Conservation (phyloP, 2,113 vertebrate genomes). For the Gopherus flavomarginatus region DNA sequence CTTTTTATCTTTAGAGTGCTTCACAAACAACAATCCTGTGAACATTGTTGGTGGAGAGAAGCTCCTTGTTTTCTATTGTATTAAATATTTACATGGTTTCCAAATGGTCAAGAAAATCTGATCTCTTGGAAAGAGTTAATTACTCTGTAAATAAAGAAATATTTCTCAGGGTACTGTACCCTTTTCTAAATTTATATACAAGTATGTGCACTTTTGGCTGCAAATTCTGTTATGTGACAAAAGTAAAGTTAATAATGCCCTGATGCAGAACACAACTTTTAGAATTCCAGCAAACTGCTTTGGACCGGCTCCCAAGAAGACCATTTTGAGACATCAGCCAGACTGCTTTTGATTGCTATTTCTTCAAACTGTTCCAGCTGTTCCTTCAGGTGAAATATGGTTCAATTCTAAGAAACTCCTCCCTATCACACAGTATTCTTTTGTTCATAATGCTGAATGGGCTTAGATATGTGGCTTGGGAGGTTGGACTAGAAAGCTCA, state of each 20-base stretch:
- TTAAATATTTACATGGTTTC: not conserved
- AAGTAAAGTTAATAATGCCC: not conserved
- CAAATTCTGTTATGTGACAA: not conserved
- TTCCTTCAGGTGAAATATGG: constrained; percentile 10
- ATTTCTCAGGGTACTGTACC: not conserved
- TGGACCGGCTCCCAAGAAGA: not conserved
- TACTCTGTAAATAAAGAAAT: not conserved
- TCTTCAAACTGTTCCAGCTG: constrained; percentile 9
- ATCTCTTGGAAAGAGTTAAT: not conserved
- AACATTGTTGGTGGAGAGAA: not conserved
- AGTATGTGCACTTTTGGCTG: not conserved
- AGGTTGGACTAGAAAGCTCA: not conserved
- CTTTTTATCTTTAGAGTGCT: not conserved
- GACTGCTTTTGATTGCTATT: not conserved
- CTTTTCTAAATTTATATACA: not conserved
- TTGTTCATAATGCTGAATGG: constrained; percentile 13
- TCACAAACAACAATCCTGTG: not conserved
- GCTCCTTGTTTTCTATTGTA: not conserved
- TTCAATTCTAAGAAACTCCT: not conserved
- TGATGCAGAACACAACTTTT: not conserved
- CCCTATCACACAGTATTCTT: not conserved
- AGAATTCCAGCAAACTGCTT: not conserved
- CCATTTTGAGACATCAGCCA: constrained; percentile 19
- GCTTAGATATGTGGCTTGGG: not conserved
- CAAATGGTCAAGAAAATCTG: not conserved